Base-by-base conservation (phyloP, 2,797 vertebrate genomes). In the Protonibea diacanthus region DNA sequence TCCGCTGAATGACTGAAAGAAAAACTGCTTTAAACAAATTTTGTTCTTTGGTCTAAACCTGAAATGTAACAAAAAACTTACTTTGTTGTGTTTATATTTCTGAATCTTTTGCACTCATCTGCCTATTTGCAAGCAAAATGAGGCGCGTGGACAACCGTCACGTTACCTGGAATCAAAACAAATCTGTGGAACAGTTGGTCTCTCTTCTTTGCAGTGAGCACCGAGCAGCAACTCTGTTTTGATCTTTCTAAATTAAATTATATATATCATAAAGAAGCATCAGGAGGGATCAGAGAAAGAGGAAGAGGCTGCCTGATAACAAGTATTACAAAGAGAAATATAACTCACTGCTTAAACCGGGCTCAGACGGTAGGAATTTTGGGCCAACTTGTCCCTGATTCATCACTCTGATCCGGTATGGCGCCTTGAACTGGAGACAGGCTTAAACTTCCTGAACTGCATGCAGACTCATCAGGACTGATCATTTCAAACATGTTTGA, bases 121-220 rank as follows among this genome's bases (percentile, higher is more conserved):
- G 18, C 12, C n/a, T 7, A 47, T 84, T 80, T 76, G 52, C 72
- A 74, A 63, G 56, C 1, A 63, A 62, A 86, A 79, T 8, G n/a
- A 62, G 45, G 48, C 45, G 2, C 8, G 47, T n/a, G 11, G n/a
- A 21, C 23, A 27, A 14, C 47, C 25, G 44, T 75, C 56, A 55
- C 20, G 56, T 56, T 64, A 68, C 13, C 25, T 74, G 42, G 27
- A 20, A 73, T 76, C 38, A 68, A 67, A 65, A 42, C 20, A 52
- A 59, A 76, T 52, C 20, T 27, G 11, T 42, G 21, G 51, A 58
- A 57, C 25, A 67, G 52, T 21, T 64, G 78, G 14, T 52, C 5
- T 70, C 5, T 70, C 18, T 21, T 53, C 21, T 66, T 18, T 67
- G 13, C 20, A 20, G 1, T 20, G 17, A 14, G 12, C 21, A 17